Conservation (phyloP, 2,797 vertebrate species). For the Trachurus trachurus region DNA sequence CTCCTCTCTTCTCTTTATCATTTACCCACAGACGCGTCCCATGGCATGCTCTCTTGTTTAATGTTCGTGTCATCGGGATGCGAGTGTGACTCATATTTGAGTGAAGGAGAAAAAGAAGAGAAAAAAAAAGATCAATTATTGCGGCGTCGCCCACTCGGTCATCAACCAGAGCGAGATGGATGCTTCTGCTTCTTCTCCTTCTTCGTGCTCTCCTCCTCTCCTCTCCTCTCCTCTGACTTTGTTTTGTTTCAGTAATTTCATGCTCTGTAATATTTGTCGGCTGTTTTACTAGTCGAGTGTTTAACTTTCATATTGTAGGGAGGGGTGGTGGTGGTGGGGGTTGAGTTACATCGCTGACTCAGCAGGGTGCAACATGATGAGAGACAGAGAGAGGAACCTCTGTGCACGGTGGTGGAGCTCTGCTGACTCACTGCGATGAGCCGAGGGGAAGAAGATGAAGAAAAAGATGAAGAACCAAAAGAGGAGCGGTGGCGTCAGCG, state of each 20-base stretch:
- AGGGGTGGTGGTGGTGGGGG: too few relatives aligned
- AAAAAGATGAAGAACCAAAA: background rate
- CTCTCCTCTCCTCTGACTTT: constrained; percentile 24
- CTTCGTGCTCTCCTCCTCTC: background rate
- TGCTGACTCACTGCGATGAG: constrained; percentile 64
- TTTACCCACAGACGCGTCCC: constrained; percentile 47
- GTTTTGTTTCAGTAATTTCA: constrained; percentile 50
- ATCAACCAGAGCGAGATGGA: constrained; percentile 12
- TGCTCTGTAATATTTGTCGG: constrained; percentile 50
- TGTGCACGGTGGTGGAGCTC: constrained; percentile 29
- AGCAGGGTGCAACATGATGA: constrained; percentile 46
- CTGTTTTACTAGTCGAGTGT: constrained; percentile 54
- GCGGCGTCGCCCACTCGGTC: background rate
- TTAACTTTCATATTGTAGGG: constrained; percentile 56
- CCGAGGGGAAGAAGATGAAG: constrained; percentile 14
- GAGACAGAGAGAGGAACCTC: background rate
- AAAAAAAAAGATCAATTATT: constrained; percentile 28
- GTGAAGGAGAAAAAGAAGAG: background rate
- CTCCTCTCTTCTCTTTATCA: constrained; percentile 34
- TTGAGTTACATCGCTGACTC: constrained; percentile 69
- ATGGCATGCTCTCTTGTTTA: constrained; percentile 30
- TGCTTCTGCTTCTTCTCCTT: too few relatives aligned
- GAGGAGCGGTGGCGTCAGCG: constrained; percentile 30
- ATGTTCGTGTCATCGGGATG: constrained; percentile 51
- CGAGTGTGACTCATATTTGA: constrained; percentile 58